phyloP scores from a whole-genome alignment of 1,140 invertebrate genomes.

The Notospermus geniculatus region DNA sequence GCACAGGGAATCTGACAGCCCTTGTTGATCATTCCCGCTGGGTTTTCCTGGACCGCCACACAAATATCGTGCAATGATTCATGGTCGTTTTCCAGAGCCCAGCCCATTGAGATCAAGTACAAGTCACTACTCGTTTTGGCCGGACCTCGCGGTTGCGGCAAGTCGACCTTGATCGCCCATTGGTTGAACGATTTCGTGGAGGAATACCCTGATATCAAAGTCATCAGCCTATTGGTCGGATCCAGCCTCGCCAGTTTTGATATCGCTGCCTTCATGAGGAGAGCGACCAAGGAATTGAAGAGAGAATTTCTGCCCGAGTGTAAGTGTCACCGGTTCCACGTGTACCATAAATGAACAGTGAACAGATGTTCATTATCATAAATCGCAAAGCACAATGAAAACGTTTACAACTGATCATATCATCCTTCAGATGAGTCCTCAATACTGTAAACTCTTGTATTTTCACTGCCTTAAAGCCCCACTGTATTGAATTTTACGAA shows the following conservation, averaged over 20 bases:
- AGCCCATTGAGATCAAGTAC: slow-evolving; percentile 3
- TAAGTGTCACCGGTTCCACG: slow-evolving; percentile 12
- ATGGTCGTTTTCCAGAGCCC: not conserved
- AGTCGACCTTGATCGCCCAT: slow-evolving; percentile 41
- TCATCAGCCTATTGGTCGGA: slow-evolving; percentile 43
- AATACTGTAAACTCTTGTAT: no score
- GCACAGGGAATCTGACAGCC: no score
- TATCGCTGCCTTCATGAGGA: slow-evolving; percentile 34
- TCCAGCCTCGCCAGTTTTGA: slow-evolving; percentile 34
- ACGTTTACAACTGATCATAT: no score
- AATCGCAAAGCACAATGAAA: no score
- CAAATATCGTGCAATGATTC: no score
- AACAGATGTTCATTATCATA: no score
- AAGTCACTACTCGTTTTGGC: slow-evolving; percentile 37
- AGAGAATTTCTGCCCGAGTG: slow-evolving; percentile 32
- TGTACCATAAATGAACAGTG: not conserved
- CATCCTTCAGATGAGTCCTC: no score
- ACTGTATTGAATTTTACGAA: no score
- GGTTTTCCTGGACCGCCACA: no score
- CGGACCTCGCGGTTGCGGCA: slow-evolving; percentile 46
- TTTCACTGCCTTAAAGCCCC: no score
- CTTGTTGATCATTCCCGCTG: no score
- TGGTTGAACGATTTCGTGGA: slow-evolving; percentile 39
- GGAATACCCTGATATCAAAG: slow-evolving; percentile 31
- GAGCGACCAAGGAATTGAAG: slow-evolving; percentile 33